Evolutionary conservation across 2,797 vertebrate genomes (phyloP), one percentile per base, ranked within the genome.

Genomic region (Mallotus villosus): DNA sequence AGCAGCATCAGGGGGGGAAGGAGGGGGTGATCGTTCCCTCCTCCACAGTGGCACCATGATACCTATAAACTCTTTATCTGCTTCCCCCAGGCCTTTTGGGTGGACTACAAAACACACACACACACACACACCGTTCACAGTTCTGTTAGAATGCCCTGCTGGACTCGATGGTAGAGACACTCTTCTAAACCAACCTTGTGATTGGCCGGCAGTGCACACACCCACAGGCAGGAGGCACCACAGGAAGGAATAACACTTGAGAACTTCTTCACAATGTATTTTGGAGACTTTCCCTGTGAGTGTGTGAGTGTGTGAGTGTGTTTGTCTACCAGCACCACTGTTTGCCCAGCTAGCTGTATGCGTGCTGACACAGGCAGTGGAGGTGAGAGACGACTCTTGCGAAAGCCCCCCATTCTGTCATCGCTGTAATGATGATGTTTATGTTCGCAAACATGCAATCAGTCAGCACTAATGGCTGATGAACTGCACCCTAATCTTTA

Each of bases 401-500:
- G 5, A 17, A 51, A n/a, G 11, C 46, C 27, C 6, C 25, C 60
- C 24, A 73, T 64, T 76, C 80, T 69, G 66, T 53, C 73, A 76
- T 74, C 79, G 9, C 69, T 32, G 69, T 22, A 29, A 32, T 53
- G 24, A 53, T n/a, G 25, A 21, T 34, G 22, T n/a, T 76, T 76
- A 66, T 80, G 77, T 82, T 82, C 81, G 72, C 77, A 83, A 81
- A 82, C 79, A 82, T 66, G 77, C 78, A 83, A 88, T 85, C 81
- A 85, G 63, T 84, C 79, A 73, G 79, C 55, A 59, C 74, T 84
- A 82, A 86, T 81, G 74, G 72, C 59, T 82, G 72, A 65, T 77
- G 72, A 85, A 83, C 82, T 81, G 71, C 59, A 74, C 49, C 69
- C 73, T 72, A 76, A 79, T 85, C 83, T 78, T 81, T 84, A 83